A percentile compares a stretch with the other conserved stretches of the same genome.
Conservation (phyloP, 2,888 invertebrate genomes). For the Autographa pulchrina region DNA sequence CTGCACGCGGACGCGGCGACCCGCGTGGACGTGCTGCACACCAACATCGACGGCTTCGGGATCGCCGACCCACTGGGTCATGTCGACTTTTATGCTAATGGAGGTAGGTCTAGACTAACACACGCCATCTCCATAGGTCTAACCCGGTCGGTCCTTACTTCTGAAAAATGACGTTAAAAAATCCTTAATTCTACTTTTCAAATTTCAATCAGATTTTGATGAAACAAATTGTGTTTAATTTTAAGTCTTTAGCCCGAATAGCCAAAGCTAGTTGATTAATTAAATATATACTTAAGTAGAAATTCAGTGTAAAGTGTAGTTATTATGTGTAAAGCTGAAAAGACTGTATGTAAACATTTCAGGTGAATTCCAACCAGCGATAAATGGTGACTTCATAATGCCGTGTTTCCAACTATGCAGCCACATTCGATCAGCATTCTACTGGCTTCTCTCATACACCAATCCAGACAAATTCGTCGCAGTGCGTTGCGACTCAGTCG, state of each 20-base stretch:
- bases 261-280: too few relatives aligned
- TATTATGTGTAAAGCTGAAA: too few relatives aligned
- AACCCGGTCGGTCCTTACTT: too few relatives aligned
- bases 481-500: constrained; percentile 73
- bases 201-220: too few relatives aligned
- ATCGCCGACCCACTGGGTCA: constrained; percentile 80
- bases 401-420: constrained; percentile 83
- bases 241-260: too few relatives aligned
- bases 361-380: constrained; percentile 82
- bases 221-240: too few relatives aligned
- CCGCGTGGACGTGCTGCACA: constrained; percentile 79
- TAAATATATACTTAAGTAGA: too few relatives aligned
- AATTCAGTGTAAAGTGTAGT: too few relatives aligned
- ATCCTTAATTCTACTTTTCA: too few relatives aligned
- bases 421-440: constrained; percentile 77
- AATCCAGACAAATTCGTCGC: constrained; percentile 77
- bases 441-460: constrained; percentile 72
- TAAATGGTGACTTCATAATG: constrained; percentile 74
- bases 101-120: constrained; percentile 66
- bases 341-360: too few relatives aligned
- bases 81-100: constrained; percentile 83
- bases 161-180: too few relatives aligned
- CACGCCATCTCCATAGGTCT: too few relatives aligned
- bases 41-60: constrained; percentile 84
- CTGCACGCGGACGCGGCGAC: constrained; percentile 74